A percentile compares a stretch with the other conserved stretches of the same genome.
Conservation (phyloP, 2,113 vertebrate genomes). For the Sclerurus mexicanus region DNA sequence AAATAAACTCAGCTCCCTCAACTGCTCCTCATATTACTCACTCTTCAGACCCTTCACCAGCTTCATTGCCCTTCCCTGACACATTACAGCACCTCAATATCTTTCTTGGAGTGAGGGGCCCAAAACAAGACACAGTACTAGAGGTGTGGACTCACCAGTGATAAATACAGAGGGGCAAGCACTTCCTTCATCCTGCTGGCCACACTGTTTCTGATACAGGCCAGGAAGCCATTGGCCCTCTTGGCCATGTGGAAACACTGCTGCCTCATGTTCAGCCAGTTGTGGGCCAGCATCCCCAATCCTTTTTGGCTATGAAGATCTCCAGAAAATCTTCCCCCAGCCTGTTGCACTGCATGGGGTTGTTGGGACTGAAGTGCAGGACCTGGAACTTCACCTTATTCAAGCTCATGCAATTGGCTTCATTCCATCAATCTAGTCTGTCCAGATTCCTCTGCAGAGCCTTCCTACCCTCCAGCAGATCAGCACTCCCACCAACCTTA, state of each 20-base stretch:
- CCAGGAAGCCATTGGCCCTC: neutral
- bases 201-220: neutral
- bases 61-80: fast-evolving
- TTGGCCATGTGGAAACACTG: neutral
- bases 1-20: neutral
- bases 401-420: neutral
- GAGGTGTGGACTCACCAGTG: neutral
- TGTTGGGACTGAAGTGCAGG: neutral
- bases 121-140: neutral
- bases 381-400: neutral
- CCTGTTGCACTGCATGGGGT: neutral
- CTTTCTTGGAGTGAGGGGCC: neutral
- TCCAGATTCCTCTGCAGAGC: neutral
- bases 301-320: neutral
- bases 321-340: neutral
- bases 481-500: neutral
- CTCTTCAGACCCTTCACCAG: neutral
- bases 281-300: neutral
- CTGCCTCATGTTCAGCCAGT: neutral
- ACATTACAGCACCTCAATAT: fast-evolving
- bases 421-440: neutral
- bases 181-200: neutral
- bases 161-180: neutral
- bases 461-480: neutral
- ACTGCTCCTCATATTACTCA: neutral